A percentile compares a stretch with the other conserved stretches of the same genome.
Evolutionary conservation across 2,113 vertebrate genomes (phyloP).

Genomic region (Azemiops feae): DNA sequence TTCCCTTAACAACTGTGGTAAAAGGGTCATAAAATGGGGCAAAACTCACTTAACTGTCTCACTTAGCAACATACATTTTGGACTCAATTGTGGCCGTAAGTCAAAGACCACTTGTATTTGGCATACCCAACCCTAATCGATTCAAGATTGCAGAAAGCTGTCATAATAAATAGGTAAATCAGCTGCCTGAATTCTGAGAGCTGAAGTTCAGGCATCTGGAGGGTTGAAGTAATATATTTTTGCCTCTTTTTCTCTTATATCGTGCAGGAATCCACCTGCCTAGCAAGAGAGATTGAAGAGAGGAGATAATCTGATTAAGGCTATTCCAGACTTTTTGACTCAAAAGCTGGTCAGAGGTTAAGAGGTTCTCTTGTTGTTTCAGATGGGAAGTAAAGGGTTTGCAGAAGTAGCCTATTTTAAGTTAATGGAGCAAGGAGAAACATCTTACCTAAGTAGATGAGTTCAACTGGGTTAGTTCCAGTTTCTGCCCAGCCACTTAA

Average conservation of each 20-base stretch:
- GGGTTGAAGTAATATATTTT: background rate
- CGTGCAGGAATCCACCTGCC: background rate
- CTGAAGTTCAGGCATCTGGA: background rate
- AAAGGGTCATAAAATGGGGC: too few relatives aligned
- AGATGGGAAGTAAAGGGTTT: background rate
- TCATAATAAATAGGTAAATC: background rate
- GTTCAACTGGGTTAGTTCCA: background rate
- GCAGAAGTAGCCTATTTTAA: background rate
- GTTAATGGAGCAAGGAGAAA: background rate
- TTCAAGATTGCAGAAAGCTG: background rate
- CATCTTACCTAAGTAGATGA: background rate
- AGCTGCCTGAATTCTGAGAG: background rate
- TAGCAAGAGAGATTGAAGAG: background rate
- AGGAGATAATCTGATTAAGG: background rate
- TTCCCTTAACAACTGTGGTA: too few relatives aligned
- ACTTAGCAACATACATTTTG: too few relatives aligned
- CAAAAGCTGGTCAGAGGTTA: background rate
- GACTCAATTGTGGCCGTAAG: too few relatives aligned
- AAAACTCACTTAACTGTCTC: too few relatives aligned
- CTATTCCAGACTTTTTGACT: too few relatives aligned
- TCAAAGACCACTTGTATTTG: background rate
- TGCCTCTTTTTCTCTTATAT: background rate
- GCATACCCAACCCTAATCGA: background rate
- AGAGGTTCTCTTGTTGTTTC: background rate
- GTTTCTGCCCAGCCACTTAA: background rate